Percentiles rank a stretch among this genome's conserved stretches.
Conservation (phyloP, 1,140 invertebrate genomes). For the Cyphomyrmex costatus region DNA sequence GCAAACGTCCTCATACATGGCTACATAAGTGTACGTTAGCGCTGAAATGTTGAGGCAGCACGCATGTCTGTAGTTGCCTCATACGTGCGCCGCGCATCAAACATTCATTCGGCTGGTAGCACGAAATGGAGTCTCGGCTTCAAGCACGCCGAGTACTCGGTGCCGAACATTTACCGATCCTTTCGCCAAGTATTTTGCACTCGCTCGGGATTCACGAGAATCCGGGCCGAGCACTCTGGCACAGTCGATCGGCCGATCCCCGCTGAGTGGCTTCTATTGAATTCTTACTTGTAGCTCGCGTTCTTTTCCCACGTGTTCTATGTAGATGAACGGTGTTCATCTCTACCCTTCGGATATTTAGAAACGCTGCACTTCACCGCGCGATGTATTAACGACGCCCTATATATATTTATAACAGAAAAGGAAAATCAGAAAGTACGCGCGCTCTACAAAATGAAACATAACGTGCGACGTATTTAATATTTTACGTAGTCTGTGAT, state of each 20-base stretch:
- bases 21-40: slow-evolving; percentile 43
- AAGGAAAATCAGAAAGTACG: neutral
- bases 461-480: neutral
- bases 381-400: slow-evolving; percentile 6
- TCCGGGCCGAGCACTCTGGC: slow-evolving; percentile 33
- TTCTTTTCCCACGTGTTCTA: neutral
- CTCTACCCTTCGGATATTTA: slow-evolving; percentile 29
- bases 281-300: slow-evolving; percentile 14
- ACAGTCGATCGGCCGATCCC: slow-evolving; percentile 35
- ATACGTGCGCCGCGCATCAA: slow-evolving; percentile 71
- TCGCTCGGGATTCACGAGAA: slow-evolving; percentile 62
- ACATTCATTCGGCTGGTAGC: slow-evolving; percentile 76
- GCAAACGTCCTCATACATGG: slow-evolving; percentile 1
- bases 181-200: slow-evolving; percentile 70
- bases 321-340: slow-evolving; percentile 6
- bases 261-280: neutral
- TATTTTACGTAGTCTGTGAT: neutral
- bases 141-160: slow-evolving; percentile 26
- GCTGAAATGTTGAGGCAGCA: slow-evolving; percentile 38
- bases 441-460: neutral
- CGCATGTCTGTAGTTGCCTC: slow-evolving; percentile 66
- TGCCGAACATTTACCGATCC: slow-evolving; percentile 69
- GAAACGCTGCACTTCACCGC: slow-evolving; percentile 15
- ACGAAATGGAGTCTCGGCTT: slow-evolving; percentile 67
- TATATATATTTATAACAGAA: slow-evolving; percentile 10